Percentiles rank a stretch among this genome's conserved stretches.
Evolutionary conservation across 2,797 vertebrate genomes (phyloP).

Genomic region (Epinephelus coioides): DNA sequence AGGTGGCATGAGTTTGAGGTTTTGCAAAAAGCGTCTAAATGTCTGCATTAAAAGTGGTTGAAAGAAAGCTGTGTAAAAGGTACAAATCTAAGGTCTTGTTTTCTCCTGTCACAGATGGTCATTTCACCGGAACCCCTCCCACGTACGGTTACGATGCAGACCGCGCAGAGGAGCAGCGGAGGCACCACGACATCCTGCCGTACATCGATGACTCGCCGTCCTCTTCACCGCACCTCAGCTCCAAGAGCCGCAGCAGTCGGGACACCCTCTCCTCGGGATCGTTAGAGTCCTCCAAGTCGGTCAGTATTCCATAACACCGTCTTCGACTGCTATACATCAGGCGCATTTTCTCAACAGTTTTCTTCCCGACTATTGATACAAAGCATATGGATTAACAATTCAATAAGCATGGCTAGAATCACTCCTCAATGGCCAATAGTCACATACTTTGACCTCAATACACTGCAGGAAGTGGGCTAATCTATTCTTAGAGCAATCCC

Average conservation of each 20-base stretch:
- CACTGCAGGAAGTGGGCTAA: slow-evolving; percentile 53
- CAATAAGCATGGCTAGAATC: not conserved
- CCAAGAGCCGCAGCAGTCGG: slow-evolving; percentile 93
- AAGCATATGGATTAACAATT: not conserved
- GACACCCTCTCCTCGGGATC: slow-evolving; percentile 92
- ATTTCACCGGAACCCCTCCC: slow-evolving; percentile 90
- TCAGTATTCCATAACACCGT: slow-evolving; percentile 77
- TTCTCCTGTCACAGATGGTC: slow-evolving; percentile 84
- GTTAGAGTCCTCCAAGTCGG: slow-evolving; percentile 93
- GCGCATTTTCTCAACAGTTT: not conserved
- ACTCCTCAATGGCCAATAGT: slow-evolving; percentile 18
- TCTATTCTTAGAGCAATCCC: slow-evolving; percentile 64
- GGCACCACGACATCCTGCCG: slow-evolving; percentile 94
- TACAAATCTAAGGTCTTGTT: not conserved
- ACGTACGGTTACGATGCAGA: slow-evolving; percentile 91
- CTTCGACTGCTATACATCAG: not conserved
- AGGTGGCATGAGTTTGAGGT: not conserved
- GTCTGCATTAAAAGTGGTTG: slow-evolving; percentile 8
- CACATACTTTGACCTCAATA: slow-evolving; percentile 42
- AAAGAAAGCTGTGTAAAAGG: not conserved
- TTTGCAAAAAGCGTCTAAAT: not conserved
- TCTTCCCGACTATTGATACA: not conserved
- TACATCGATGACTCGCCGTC: slow-evolving; percentile 97
- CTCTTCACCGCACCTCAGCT: slow-evolving; percentile 95
- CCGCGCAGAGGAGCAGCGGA: slow-evolving; percentile 92